Conservation (phyloP, 2,113 vertebrate genomes). For the Haemorhous mexicanus region DNA sequence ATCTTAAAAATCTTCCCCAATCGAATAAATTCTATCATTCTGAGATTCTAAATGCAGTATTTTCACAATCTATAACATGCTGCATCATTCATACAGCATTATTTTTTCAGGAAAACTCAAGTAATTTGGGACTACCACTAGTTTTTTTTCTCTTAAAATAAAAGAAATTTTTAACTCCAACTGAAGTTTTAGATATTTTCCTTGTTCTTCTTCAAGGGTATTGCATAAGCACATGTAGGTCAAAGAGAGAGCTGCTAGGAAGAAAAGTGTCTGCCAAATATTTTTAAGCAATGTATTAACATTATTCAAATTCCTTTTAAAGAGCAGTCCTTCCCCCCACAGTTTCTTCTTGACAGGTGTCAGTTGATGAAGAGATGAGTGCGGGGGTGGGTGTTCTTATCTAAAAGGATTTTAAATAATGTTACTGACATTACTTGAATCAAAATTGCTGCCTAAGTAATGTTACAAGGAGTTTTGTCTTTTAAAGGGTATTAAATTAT, state of each 20-base stretch:
- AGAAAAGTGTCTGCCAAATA: constrained; percentile 42
- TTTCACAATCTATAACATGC: background rate
- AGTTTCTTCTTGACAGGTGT: constrained; percentile 40
- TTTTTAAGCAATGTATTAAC: constrained; percentile 18
- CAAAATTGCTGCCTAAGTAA: constrained; percentile 52
- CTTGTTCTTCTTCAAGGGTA: background rate
- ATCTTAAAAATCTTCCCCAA: background rate
- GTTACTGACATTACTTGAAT: constrained; percentile 61
- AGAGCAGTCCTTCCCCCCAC: constrained; percentile 17
- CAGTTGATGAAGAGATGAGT: constrained; percentile 48
- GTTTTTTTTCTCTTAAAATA: background rate
- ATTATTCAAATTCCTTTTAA: constrained; percentile 49
- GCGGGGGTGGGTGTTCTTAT: constrained; percentile 42
- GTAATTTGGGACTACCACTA: background rate
- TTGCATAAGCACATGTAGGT: background rate
- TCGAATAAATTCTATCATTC: background rate
- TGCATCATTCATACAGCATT: background rate
- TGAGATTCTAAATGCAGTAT: background rate
- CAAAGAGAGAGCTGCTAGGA: background rate
- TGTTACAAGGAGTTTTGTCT: constrained; percentile 14
- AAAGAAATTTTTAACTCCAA: background rate
- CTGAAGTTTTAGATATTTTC: background rate
- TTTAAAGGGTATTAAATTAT: constrained; percentile 31
- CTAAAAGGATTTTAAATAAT: constrained; percentile 65
- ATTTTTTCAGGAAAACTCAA: background rate